phyloP scores from a whole-genome alignment of 30 jellyfish, hydroid and myxozoan genomes.

The Hydra vulgaris region DNA sequence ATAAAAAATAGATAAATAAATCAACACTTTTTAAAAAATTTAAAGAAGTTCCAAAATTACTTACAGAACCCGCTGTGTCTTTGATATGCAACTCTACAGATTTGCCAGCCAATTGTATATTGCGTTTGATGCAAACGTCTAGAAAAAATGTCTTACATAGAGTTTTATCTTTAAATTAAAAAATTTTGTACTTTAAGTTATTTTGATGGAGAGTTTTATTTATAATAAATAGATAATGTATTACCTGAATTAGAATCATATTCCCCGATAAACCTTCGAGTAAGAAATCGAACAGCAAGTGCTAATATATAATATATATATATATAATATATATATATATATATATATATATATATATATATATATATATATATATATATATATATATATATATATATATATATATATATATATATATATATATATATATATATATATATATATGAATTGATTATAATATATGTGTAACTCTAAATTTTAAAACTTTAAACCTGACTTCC shows the following conservation, averaged over 20 bases:
- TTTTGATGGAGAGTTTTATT: no score
- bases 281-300: slow-evolving; percentile 72
- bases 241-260: slow-evolving; percentile 80
- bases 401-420: no score
- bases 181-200: no score
- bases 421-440: no score
- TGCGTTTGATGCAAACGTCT: slow-evolving; percentile 72
- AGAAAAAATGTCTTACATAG: not conserved
- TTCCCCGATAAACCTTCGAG: slow-evolving; percentile 80
- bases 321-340: not conserved
- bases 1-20: no score
- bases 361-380: no score
- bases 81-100: slow-evolving; percentile 46
- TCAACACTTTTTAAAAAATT: no score
- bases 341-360: no score
- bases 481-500: slow-evolving; percentile 56
- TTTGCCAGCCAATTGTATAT: slow-evolving; percentile 44
- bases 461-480: not conserved
- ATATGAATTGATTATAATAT: not conserved
- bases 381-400: no score
- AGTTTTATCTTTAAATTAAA: no score
- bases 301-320: slow-evolving; percentile 21
- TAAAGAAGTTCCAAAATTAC: slow-evolving; percentile 4
- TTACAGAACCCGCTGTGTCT: slow-evolving; percentile 74
- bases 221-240: no score